Conservation (phyloP, 2,797 vertebrate species). For the Aselliscus stoliczkanus region DNA sequence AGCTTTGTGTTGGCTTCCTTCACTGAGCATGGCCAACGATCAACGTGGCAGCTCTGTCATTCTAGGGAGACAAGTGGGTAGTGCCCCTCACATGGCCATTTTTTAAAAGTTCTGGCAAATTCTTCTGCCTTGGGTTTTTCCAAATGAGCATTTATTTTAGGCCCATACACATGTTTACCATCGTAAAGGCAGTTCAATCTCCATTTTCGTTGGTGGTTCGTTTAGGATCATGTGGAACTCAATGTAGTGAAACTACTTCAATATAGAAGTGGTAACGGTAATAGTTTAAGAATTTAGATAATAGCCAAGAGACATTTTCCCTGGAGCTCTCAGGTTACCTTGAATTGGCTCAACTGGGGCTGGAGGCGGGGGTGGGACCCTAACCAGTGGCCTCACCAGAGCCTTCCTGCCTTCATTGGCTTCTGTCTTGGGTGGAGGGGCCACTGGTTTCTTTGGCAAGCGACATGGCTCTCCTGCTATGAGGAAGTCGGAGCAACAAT, state of each 20-base stretch:
- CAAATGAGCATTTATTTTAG: not conserved
- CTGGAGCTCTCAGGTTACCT: too few relatives aligned
- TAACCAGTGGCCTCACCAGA: not conserved
- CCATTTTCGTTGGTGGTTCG: not conserved
- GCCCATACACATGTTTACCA: not conserved
- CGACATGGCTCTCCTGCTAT: not conserved
- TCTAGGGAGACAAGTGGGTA: not conserved
- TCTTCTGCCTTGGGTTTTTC: not conserved
- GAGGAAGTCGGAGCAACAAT: not conserved
- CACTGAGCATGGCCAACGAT: not conserved
- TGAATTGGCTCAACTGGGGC: not conserved
- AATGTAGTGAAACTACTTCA: not conserved
- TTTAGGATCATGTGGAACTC: not conserved
- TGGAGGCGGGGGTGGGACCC: rapidly evolving
- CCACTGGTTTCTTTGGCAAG: not conserved
- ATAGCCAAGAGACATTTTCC: rapidly evolving
- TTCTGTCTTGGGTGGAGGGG: not conserved
- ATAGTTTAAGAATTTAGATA: not conserved
- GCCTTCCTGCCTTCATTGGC: not conserved
- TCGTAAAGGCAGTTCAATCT: not conserved
- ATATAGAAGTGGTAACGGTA: not conserved
- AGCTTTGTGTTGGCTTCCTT: not conserved
- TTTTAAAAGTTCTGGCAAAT: not conserved
- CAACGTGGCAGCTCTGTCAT: not conserved
- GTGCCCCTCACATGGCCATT: not conserved